Percentiles rank a stretch among this genome's conserved stretches.
Evolutionary conservation across 2,888 invertebrate genomes (phyloP).

Genomic region (Brenthis ino): DNA sequence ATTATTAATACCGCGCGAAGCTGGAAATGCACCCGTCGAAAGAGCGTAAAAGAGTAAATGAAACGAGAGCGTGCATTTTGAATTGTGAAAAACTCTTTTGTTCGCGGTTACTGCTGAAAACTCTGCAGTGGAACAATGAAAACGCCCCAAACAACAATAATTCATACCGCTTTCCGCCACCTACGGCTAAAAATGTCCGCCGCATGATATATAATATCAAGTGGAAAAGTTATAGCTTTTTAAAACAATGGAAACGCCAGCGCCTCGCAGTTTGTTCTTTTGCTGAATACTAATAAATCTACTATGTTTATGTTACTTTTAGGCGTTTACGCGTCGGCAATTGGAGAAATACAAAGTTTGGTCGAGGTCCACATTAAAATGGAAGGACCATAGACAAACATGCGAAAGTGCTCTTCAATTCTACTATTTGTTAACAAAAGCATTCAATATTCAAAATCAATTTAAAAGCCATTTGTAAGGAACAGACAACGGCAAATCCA

Average conservation of each 20-base stretch:
- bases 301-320: constrained; percentile 38
- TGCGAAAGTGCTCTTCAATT: constrained; percentile 30
- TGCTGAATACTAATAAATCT: constrained; percentile 58
- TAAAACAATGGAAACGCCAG: constrained; percentile 75
- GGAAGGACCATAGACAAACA: constrained; percentile 23
- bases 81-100: constrained; percentile 80
- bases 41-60: constrained; percentile 80
- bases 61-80: constrained; percentile 80
- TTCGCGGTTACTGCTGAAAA: constrained; percentile 69
- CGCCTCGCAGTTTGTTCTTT: constrained; percentile 57
- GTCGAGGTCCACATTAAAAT: constrained; percentile 21
- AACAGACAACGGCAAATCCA: constrained; percentile 80
- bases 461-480: constrained; percentile 79
- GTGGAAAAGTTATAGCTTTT: constrained; percentile 79
- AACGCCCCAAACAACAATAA: constrained; percentile 81
- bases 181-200: constrained; percentile 82
- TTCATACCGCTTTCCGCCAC: constrained; percentile 81
- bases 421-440: constrained; percentile 60
- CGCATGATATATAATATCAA: constrained; percentile 78
- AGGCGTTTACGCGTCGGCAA: constrained; percentile 44
- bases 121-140: constrained; percentile 74
- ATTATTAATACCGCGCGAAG: constrained; percentile 76
- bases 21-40: constrained; percentile 77
- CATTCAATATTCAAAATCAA: constrained; percentile 75
- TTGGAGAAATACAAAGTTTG: constrained; percentile 24